Conservation (phyloP, 2,797 vertebrate genomes). For the Melanotaenia trifasciata region DNA sequence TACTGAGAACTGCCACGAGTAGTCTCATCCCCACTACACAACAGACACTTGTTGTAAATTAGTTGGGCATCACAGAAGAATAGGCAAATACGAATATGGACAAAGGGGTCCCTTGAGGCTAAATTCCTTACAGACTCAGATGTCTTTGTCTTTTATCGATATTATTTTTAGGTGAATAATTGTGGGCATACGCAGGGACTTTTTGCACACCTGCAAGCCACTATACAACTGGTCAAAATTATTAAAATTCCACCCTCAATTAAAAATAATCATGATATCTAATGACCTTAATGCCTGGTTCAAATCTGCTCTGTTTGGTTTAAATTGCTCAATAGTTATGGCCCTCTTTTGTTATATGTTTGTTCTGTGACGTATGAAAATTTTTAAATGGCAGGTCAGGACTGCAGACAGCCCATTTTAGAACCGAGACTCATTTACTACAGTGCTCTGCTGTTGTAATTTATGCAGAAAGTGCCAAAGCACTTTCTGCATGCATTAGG, state of each 20-base stretch:
- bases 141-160: constrained; percentile 50
- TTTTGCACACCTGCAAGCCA: neutral
- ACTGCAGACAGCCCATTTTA: neutral
- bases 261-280: neutral
- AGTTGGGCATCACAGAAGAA: constrained; percentile 39
- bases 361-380: neutral
- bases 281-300: too few species aligned
- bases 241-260: constrained; percentile 35
- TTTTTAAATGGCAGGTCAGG: too few species aligned
- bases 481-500: neutral
- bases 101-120: constrained; percentile 57
- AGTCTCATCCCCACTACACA: constrained; percentile 26
- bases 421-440: neutral
- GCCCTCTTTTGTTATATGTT: too few species aligned
- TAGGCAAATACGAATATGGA: constrained; percentile 47
- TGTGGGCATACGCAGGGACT: constrained; percentile 2
- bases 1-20: constrained; percentile 27
- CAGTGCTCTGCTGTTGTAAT: neutral
- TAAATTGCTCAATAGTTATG: neutral
- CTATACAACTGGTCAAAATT: constrained; percentile 20
- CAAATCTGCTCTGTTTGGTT: neutral
- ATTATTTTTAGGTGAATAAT: constrained; percentile 29
- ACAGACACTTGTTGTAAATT: constrained; percentile 63
- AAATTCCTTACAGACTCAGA: constrained; percentile 42
- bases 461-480: neutral